phyloP scores from a whole-genome alignment of 2,888 invertebrate genomes.

The Isotomurus palustris region DNA sequence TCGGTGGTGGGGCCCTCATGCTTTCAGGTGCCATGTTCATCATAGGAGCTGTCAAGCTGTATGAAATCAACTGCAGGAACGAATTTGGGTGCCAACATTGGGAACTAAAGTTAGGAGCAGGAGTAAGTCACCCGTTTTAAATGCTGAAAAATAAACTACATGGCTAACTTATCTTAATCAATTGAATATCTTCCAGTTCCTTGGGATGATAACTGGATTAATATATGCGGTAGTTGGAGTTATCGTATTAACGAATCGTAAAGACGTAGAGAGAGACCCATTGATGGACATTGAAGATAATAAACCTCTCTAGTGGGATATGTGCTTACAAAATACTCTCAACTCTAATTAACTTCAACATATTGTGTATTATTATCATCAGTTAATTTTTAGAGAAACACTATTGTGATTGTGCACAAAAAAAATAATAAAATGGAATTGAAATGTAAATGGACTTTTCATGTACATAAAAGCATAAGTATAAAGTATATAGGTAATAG shows the following conservation, averaged over 20 bases:
- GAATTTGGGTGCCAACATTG: slow-evolving; percentile 18
- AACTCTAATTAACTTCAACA: too few relatives aligned
- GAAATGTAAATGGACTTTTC: too few relatives aligned
- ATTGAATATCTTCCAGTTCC: slow-evolving; percentile 2
- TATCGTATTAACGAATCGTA: slow-evolving; percentile 21
- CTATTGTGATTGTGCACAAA: too few relatives aligned
- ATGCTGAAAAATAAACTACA: background rate
- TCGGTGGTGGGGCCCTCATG: background rate
- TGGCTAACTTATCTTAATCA: background rate
- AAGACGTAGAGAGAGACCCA: slow-evolving; percentile 21
- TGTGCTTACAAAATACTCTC: too few relatives aligned
- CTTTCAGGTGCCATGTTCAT: slow-evolving; percentile 7
- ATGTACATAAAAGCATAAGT: too few relatives aligned
- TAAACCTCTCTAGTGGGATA: too few relatives aligned
- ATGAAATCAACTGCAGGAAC: slow-evolving; percentile 17
- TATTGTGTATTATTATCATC: too few relatives aligned
- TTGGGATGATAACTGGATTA: slow-evolving; percentile 6
- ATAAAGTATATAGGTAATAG: too few relatives aligned
- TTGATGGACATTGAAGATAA: slow-evolving; percentile 2
- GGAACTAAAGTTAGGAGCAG: slow-evolving; percentile 15
- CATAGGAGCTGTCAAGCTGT: slow-evolving; percentile 18
- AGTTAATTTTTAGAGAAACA: too few relatives aligned
- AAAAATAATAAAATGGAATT: too few relatives aligned
- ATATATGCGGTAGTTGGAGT: slow-evolving; percentile 6
- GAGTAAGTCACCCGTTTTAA: slow-evolving; percentile 9